Percentiles rank a stretch among this genome's conserved stretches.
phyloP scores from a whole-genome alignment of 2,797 vertebrate species.

The Semaprochilodus insignis region DNA sequence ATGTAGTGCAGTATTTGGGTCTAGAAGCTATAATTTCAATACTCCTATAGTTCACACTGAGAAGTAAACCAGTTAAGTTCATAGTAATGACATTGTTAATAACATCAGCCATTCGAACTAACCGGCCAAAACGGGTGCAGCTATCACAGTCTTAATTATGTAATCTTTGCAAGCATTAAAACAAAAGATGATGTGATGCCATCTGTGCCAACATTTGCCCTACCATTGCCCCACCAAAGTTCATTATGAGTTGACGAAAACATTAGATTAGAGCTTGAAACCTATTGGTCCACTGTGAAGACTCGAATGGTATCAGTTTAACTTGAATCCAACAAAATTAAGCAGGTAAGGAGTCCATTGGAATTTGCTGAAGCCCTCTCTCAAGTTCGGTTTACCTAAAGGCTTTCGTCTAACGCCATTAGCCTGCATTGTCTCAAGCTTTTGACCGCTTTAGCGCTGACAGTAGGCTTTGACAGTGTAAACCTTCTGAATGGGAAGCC shows the following conservation, averaged over 20 bases:
- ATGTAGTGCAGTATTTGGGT: too few relatives aligned
- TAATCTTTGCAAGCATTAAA: not conserved
- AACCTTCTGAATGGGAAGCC: conserved; percentile 16
- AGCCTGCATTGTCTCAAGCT: conserved; percentile 52
- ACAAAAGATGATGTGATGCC: not conserved
- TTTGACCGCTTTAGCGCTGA: conserved; percentile 45
- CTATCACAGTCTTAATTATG: not conserved
- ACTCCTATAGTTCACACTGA: too few relatives aligned
- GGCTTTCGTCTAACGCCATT: conserved; percentile 54
- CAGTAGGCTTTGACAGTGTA: conserved; percentile 39
- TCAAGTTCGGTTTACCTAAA: conserved; percentile 51
- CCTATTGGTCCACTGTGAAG: not conserved
- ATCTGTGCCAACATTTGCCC: not conserved
- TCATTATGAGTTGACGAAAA: not conserved
- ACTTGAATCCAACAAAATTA: conserved; percentile 8
- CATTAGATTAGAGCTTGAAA: not conserved
- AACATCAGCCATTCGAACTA: not conserved
- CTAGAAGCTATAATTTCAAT: too few relatives aligned
- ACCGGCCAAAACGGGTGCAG: not conserved
- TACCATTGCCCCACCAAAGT: not conserved
- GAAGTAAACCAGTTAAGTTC: too few relatives aligned
- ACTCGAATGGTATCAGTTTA: not conserved
- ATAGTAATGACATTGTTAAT: not conserved
- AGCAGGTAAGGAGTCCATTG: conserved; percentile 16
- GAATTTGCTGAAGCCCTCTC: conserved; percentile 31